phyloP scores from a whole-genome alignment of 2,113 vertebrate genomes.

The Paramormyrops kingsleyae region DNA sequence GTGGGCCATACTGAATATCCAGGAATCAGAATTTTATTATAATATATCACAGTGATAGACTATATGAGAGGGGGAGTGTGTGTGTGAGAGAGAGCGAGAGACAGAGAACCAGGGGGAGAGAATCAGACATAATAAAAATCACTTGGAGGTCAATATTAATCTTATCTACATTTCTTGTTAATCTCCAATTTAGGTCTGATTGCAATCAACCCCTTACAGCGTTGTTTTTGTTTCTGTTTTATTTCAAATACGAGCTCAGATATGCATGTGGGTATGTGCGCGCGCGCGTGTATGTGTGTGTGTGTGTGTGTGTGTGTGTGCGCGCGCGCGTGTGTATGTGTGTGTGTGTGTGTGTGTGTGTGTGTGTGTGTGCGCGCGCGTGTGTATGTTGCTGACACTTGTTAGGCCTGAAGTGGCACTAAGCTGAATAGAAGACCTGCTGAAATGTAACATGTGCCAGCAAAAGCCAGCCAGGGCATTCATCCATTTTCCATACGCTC shows the following conservation, averaged over 20 bases:
- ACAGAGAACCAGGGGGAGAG: neutral
- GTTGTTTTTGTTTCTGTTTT: neutral
- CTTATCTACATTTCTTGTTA: slow-evolving; percentile 2
- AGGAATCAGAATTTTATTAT: neutral
- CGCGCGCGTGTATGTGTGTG: no score
- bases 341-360: neutral
- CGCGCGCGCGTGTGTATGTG: neutral
- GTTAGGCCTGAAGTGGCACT: neutral
- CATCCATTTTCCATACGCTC: neutral
- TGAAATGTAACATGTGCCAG: neutral
- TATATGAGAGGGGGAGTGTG: neutral
- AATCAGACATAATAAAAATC: neutral
- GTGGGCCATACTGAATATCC: neutral
- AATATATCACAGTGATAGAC: neutral
- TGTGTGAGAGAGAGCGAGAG: neutral
- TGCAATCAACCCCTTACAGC: neutral
- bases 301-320: no score
- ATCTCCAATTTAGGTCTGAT: slow-evolving; percentile 1
- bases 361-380: neutral
- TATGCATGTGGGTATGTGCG: neutral
- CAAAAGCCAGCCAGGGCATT: neutral
- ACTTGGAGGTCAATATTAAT: slow-evolving; percentile 1
- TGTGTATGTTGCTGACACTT: neutral
- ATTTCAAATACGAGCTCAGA: neutral
- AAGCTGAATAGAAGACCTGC: neutral